Evolutionary conservation across 2,888 invertebrate species (phyloP), one percentile per base, ranked within the genome.

Genomic region (Tanypteryx hageni): DNA sequence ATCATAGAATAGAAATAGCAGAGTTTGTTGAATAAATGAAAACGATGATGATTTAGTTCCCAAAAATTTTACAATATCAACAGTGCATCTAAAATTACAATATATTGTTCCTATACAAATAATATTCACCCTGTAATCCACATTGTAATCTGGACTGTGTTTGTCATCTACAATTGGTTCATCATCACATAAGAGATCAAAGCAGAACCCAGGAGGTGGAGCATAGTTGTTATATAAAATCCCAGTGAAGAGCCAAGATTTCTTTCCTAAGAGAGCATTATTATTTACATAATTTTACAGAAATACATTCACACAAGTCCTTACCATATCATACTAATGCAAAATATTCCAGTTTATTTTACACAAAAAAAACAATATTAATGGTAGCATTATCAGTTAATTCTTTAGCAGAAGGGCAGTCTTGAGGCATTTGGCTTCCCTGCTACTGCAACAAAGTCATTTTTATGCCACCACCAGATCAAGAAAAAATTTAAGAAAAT

Each of bases 121-220:
- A 8, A 89, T 56, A 89, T 27, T 61, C 61, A 98, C 98, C 96
- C 96, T 96, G 76, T 95, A 94, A 10, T 97, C 96, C 0, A 98
- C 97, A 94, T 99, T 99, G 94, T 98, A 98, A 93, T 98, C 97
- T 0, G 97, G 97, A n/a, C 96, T 94, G 14, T 94, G 94, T 0
- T 94, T 94, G 93, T 96, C 95, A 94, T 96, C 96, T 95, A 96
- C 95, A 64, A 96, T 95, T 16, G 96, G 96, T 31, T 95, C 95
- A 94, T 95, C 95, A 84, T 94, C 94, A 94, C 96, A 96, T 18
- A 95, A 94, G 14, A 95, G 94, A 94, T 96, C 96, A 94, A 95
- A 96, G 94, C 96, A 96, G 94, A 96, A 96, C 3, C 96, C 96
- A 85, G 94, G 94, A 0, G 96, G 96, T 16, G 96, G 96, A 76